Evolutionary conservation across 2,113 vertebrate genomes (phyloP), one percentile per base, ranked within the genome.

Genomic region (Ceyx melanurus): DNA sequence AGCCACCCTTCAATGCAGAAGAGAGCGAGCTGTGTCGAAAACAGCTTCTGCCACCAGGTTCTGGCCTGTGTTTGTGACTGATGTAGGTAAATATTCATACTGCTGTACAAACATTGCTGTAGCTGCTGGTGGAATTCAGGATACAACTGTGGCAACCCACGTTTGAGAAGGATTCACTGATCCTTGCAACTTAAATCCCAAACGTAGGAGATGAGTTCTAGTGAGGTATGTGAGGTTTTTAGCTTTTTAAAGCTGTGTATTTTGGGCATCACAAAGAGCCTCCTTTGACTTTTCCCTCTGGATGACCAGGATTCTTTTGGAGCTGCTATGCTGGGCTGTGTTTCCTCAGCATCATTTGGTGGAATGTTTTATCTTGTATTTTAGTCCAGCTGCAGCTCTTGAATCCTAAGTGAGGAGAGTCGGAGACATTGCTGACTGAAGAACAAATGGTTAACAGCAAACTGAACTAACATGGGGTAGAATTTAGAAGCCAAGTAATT

Each of bases 131-230:
- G 70, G 15, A 43, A 58, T 68, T 79, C 23, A 8, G 43, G 5
- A 8, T 57, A n/a, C 17, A 17, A 0, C 1, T 71, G 9, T 71
- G 37, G 4, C 70, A 42, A 54, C 66, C 46, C 3, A 1, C 0
- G 0, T 81, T 88, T 77, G 46, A 54, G 60, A 46, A 70, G n/a
- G 22, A 40, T 9, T 33, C 10, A 6, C 13, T 43, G 64, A 15
- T 60, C 29, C 21, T 28, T 60, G 18, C 16, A 57, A 21, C 9
- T 71, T 45, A 2, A 20, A 31, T 86, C 37, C 40, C 54, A 76
- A 29, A 70, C 12, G 13, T 1, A 26, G 45, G n/a, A 85, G 13
- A 10, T 76, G 18, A 53, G 26, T 57, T 42, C 45, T 73, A 35
- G 31, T 17, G 74, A 29, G 4, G 2, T 42, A 13, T 64, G 42